Evolutionary conservation across 2,113 vertebrate genomes (phyloP).

Genomic region (Saccopteryx leptura): DNA sequence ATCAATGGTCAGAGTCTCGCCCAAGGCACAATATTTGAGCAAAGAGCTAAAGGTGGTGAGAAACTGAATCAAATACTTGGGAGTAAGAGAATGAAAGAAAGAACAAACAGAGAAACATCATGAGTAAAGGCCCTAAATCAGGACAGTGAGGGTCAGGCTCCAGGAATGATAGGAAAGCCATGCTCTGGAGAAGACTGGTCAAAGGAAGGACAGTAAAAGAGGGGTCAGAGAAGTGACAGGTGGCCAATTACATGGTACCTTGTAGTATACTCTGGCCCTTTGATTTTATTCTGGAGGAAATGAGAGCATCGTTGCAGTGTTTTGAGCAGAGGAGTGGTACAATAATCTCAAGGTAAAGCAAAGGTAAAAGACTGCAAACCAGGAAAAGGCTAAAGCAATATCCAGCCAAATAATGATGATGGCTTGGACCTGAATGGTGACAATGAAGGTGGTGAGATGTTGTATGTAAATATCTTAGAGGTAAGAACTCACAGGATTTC

Average conservation of each 20-base stretch:
- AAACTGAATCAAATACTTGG: neutral
- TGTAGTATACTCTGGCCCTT: neutral
- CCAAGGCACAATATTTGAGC: neutral
- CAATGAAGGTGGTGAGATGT: neutral
- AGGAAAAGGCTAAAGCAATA: neutral
- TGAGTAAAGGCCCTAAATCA: neutral
- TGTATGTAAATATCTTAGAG: neutral
- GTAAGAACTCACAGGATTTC: slow-evolving; percentile 6
- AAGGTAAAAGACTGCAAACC: neutral
- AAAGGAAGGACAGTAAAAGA: neutral
- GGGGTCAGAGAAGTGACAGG: neutral
- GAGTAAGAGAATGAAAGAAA: neutral
- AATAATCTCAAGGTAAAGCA: neutral
- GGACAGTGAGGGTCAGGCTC: neutral
- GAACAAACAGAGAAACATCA: neutral
- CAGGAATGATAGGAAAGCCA: neutral
- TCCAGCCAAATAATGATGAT: neutral
- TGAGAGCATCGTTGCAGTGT: neutral
- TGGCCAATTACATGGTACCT: neutral
- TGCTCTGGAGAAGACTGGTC: neutral
- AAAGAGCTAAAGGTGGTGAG: neutral
- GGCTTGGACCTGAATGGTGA: neutral
- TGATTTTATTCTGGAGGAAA: neutral
- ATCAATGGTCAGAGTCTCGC: neutral
- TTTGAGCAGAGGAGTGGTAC: neutral